These are phyloP conservation scores for Hylyphantes graminicola DNA, from an alignment of 1,140 invertebrate genomes.

Conservation along the genomic window DNA sequence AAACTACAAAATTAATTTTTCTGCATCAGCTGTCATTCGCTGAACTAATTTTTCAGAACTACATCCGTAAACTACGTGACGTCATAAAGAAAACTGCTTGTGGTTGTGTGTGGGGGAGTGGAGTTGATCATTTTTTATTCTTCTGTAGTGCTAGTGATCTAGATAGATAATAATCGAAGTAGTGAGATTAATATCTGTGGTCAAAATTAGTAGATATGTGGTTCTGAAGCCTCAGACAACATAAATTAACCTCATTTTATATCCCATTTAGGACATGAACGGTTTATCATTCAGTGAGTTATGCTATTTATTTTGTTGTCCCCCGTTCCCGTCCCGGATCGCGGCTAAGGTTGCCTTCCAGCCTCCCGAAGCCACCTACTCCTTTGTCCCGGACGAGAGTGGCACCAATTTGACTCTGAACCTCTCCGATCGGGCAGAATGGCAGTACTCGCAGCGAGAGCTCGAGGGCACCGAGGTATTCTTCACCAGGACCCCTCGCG, in stretches of 20 bases:
- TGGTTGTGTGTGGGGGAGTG: slow-evolving; percentile 55
- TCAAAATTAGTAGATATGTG: slow-evolving; percentile 34
- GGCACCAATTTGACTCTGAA: slow-evolving; percentile 68
- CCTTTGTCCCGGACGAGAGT: slow-evolving; percentile 73
- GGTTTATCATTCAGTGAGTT: slow-evolving; percentile 91
- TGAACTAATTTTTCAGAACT: too few species aligned
- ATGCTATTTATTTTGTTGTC: slow-evolving; percentile 99
- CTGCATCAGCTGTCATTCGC: too few species aligned
- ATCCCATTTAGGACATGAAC: slow-evolving; percentile 61
- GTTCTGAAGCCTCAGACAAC: slow-evolving; percentile 3
- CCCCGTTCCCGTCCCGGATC: slow-evolving; percentile 97
- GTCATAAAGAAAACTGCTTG: neutral
- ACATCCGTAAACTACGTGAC: too few species aligned
- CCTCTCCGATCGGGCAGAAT: slow-evolving; percentile 96
- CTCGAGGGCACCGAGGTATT: slow-evolving; percentile 93
- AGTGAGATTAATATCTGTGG: neutral
- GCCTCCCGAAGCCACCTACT: slow-evolving; percentile 97
- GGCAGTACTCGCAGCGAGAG: slow-evolving; percentile 97
- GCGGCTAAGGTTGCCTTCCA: slow-evolving; percentile 99
- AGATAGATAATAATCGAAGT: slow-evolving; percentile 26
- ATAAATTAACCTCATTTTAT: slow-evolving; percentile 12
- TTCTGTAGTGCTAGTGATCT: slow-evolving; percentile 33
- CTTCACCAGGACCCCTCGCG: slow-evolving; percentile 79
- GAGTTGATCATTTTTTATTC: slow-evolving; percentile 28
- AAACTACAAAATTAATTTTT: too few species aligned